A percentile compares a stretch with the other conserved stretches of the same genome.
Evolutionary conservation across 2,113 vertebrate species (phyloP).

Genomic region (Bujurquina vittata): DNA sequence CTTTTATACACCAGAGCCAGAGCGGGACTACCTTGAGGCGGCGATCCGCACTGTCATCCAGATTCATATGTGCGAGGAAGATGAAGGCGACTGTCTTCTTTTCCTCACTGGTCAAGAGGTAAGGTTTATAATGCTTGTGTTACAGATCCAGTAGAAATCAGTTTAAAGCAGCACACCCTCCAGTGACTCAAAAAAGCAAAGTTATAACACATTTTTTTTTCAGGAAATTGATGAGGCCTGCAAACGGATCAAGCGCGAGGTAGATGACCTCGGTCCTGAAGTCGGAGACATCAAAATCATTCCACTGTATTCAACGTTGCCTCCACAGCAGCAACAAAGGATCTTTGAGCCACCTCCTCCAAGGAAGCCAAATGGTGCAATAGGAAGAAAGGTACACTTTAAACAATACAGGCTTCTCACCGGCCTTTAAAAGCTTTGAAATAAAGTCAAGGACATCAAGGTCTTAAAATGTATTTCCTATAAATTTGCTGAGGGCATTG

Average conservation of each 20-base stretch:
- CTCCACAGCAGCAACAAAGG: conserved; percentile 96
- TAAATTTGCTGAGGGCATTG: neutral
- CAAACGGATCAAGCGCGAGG: conserved; percentile 98
- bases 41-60: conserved; percentile 98
- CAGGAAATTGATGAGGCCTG: conserved; percentile 99
- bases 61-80: conserved; percentile 99
- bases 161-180: neutral
- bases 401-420: no score
- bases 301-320: conserved; percentile 97
- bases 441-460: neutral
- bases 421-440: neutral
- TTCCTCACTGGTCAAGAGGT: conserved; percentile 99
- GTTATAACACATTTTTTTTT: neutral
- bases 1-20: conserved; percentile 98
- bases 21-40: conserved; percentile 97
- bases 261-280: conserved; percentile 97
- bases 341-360: conserved; percentile 98
- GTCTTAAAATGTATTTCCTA: neutral
- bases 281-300: conserved; percentile 99
- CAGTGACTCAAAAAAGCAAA: neutral
- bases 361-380: conserved; percentile 94
- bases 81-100: conserved; percentile 95
- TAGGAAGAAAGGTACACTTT: conserved; percentile 93
- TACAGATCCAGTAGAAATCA: neutral
- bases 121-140: conserved; percentile 6